Conservation (phyloP, 2,113 vertebrate species). For the Glareola pratincola region DNA sequence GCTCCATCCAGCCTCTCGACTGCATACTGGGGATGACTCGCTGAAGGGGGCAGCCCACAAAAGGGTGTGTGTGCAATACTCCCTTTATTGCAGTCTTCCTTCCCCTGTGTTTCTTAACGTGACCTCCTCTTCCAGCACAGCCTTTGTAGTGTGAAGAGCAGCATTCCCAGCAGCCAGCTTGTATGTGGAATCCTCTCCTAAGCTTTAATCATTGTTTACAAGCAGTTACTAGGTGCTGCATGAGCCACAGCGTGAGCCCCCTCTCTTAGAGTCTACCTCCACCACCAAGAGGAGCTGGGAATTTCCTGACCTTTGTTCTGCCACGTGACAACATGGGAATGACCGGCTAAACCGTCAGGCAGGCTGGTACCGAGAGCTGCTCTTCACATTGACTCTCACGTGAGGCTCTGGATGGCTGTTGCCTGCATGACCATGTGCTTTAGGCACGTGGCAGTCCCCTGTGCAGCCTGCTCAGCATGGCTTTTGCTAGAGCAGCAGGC, state of each 20-base stretch:
- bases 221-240: neutral
- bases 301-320: neutral
- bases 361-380: neutral
- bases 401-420: constrained; percentile 19
- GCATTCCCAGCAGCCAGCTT: neutral
- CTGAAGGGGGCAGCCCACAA: neutral
- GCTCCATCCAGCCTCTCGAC: neutral
- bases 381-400: constrained; percentile 38
- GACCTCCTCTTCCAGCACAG: neutral
- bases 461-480: constrained; percentile 14
- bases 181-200: neutral
- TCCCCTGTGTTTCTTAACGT: neutral
- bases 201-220: constrained; percentile 14
- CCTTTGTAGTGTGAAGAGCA: neutral
- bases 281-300: neutral
- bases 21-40: neutral
- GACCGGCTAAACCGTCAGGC: neutral
- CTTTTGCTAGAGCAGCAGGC: neutral
- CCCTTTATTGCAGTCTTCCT: constrained; percentile 19
- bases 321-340: neutral
- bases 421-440: constrained; percentile 41
- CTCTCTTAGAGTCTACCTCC: neutral
- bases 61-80: neutral
- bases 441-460: constrained; percentile 67
- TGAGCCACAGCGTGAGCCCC: neutral